Percentiles rank a stretch among this genome's conserved stretches.
phyloP scores from a whole-genome alignment of 2,113 vertebrate genomes.

The Hemibagrus wyckioides region DNA sequence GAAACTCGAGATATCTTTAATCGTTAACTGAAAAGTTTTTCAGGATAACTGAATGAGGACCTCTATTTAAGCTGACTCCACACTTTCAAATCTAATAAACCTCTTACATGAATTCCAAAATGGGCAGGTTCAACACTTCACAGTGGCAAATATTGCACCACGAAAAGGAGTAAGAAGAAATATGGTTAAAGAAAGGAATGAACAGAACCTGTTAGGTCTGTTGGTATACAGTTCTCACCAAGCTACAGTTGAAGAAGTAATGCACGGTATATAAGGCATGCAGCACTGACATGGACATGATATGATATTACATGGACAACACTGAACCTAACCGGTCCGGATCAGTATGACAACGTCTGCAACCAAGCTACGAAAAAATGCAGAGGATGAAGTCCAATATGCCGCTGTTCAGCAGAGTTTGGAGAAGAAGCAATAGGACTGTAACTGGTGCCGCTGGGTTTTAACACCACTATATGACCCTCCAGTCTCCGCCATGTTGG shows the following conservation, averaged over 20 bases:
- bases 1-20: constrained; percentile 21
- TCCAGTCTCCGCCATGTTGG: constrained; percentile 21
- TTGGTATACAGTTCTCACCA: constrained; percentile 3
- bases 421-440: constrained; percentile 23
- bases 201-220: background rate
- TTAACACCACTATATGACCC: background rate
- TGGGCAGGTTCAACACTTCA: constrained; percentile 55
- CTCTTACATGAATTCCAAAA: constrained; percentile 31
- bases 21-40: constrained; percentile 16
- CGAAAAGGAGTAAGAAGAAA: constrained; percentile 35
- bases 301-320: background rate
- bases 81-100: constrained; percentile 22
- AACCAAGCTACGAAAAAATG: background rate
- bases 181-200: constrained; percentile 41
- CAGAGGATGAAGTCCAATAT: constrained; percentile 13
- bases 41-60: constrained; percentile 13
- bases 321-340: background rate
- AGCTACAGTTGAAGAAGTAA: background rate
- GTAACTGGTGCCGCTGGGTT: constrained; percentile 54
- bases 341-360: background rate
- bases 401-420: background rate
- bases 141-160: constrained; percentile 30
- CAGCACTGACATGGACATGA: no score
- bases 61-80: constrained; percentile 36
- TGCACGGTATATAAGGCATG: background rate